Conservation (phyloP, 2,113 vertebrate species). For the Pimephales promelas region DNA sequence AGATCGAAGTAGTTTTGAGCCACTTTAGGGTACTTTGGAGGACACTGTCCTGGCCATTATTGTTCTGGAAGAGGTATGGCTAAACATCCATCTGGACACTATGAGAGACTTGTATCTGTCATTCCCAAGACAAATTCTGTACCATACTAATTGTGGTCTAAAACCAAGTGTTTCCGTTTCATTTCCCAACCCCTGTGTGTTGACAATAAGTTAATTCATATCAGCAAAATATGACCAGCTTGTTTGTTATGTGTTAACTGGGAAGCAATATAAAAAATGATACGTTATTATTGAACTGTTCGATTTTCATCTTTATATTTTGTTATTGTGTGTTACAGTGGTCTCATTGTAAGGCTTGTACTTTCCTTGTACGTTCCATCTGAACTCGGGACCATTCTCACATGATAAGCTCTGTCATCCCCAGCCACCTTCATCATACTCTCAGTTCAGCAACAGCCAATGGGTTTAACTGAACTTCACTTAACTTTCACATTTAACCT, state of each 20-base stretch:
- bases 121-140: too few relatives aligned
- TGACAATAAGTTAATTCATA: too few relatives aligned
- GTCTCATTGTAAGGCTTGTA: slow-evolving; percentile 23
- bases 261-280: not conserved
- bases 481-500: not conserved
- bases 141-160: too few relatives aligned
- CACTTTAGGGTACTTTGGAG: too few relatives aligned
- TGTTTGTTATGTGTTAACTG: not conserved
- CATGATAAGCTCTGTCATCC: slow-evolving; percentile 33
- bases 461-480: not conserved
- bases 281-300: not conserved
- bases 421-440: not conserved
- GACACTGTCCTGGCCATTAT: too few relatives aligned
- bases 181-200: too few relatives aligned
- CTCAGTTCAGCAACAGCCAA: not conserved
- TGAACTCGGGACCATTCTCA: slow-evolving; percentile 44
- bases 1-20: too few relatives aligned
- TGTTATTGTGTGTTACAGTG: slow-evolving; percentile 27
- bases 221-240: not conserved
- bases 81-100: too few relatives aligned
- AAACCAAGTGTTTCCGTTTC: too few relatives aligned
- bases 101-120: too few relatives aligned
- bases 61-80: too few relatives aligned
- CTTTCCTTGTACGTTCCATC: not conserved
- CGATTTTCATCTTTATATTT: not conserved